These are phyloP conservation scores for Brachionus asplanchnoidis DNA, from an alignment of 1,140 invertebrate genomes.

Conservation along the genomic window DNA sequence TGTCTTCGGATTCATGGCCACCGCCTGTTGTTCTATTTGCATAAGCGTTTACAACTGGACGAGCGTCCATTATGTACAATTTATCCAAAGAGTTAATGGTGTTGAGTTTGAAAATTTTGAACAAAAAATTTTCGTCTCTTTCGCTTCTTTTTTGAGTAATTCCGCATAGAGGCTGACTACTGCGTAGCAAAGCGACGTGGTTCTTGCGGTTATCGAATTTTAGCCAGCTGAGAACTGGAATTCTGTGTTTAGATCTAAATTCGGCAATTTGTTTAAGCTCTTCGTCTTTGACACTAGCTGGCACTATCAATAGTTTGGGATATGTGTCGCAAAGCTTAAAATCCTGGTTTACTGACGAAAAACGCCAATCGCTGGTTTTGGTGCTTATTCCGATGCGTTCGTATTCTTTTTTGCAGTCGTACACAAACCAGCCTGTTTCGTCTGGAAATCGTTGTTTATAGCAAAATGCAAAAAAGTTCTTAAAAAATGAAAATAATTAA, in stretches of 20 bases:
- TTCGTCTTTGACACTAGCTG: conserved; percentile 75
- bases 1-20: conserved; percentile 96
- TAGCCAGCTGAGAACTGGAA: conserved; percentile 83
- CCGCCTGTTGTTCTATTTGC: conserved; percentile 96
- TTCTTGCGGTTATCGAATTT: conserved; percentile 68
- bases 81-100: conserved; percentile 25
- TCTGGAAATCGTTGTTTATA: conserved; percentile 6
- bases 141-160: conserved; percentile 83
- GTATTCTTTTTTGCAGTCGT: conserved; percentile 31
- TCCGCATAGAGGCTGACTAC: conserved; percentile 85
- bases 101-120: conserved; percentile 54
- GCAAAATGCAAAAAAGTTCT: conserved; percentile 34
- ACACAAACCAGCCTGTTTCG: conserved; percentile 27
- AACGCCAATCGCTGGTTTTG: not conserved
- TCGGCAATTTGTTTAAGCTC: conserved; percentile 73
- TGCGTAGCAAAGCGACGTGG: conserved; percentile 76
- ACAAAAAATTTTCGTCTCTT: conserved; percentile 79
- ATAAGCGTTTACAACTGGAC: conserved; percentile 79
- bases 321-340: conserved; percentile 70
- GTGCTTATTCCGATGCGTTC: not conserved
- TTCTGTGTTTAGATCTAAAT: conserved; percentile 76
- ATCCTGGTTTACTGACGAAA: not conserved
- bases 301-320: conserved; percentile 79
- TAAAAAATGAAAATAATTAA: not conserved
- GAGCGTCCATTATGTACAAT: conserved; percentile 3